Conservation (phyloP, 2,888 invertebrate species). For the Watsonalla binaria region DNA sequence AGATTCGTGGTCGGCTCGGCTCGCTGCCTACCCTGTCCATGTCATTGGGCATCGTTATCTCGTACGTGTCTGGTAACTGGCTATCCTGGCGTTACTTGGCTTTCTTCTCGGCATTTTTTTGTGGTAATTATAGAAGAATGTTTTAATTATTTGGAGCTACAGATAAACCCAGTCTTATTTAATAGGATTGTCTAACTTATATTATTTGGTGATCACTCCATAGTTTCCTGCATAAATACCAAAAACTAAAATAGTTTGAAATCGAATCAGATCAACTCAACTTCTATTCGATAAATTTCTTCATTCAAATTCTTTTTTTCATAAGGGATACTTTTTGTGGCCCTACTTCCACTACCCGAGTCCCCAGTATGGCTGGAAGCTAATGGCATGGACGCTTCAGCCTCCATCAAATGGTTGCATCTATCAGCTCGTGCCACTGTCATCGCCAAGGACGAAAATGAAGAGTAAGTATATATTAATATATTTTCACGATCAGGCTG, state of each 20-base stretch:
- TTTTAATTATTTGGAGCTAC: neutral
- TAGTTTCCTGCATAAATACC: too few species aligned
- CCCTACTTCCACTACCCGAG: slow-evolving; percentile 79
- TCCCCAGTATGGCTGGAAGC: slow-evolving; percentile 80
- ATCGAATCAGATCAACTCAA: too few species aligned
- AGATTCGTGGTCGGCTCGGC: slow-evolving; percentile 81
- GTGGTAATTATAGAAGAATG: slow-evolving; percentile 43
- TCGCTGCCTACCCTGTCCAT: slow-evolving; percentile 82
- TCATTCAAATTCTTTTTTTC: slow-evolving; percentile 6
- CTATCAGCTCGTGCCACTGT: slow-evolving; percentile 63
- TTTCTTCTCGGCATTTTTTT: slow-evolving; percentile 68
- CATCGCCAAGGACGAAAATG: slow-evolving; percentile 44
- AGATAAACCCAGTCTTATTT: neutral
- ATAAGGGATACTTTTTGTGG: slow-evolving; percentile 65
- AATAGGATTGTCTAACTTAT: too few species aligned
- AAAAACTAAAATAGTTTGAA: too few species aligned
- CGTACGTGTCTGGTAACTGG: slow-evolving; percentile 78
- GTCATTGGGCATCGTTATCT: slow-evolving; percentile 80
- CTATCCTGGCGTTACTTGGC: slow-evolving; percentile 80
- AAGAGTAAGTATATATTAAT: slow-evolving; percentile 38
- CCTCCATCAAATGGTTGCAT: slow-evolving; percentile 74
- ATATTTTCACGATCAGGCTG: too few species aligned
- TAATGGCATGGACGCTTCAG: slow-evolving; percentile 62
- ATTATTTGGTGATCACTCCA: too few species aligned
- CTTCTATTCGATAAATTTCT: too few species aligned